A percentile compares a stretch with the other conserved stretches of the same genome.
Evolutionary conservation across 2,888 invertebrate species (phyloP).

Genomic region (Neoascia interrupta): DNA sequence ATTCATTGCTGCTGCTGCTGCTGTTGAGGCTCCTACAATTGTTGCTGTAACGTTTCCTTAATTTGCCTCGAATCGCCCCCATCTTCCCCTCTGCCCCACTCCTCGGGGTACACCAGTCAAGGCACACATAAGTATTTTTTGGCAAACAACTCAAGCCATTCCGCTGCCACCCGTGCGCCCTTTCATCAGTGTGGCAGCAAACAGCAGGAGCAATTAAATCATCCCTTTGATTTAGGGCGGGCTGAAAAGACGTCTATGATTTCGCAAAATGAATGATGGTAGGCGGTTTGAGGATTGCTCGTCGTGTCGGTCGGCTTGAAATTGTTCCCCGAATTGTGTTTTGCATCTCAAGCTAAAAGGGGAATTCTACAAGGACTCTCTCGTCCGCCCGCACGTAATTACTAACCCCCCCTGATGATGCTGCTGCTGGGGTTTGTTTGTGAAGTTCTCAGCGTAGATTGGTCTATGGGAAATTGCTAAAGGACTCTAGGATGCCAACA

Average conservation of each 20-base stretch:
- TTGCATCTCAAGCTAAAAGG: conserved; percentile 37
- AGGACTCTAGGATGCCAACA: conserved; percentile 36
- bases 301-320: conserved; percentile 2
- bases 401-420: background rate
- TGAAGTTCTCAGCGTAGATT: conserved; percentile 54
- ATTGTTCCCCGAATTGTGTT: conserved; percentile 41
- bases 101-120: background rate
- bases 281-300: conserved; percentile 54
- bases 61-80: too few relatives aligned
- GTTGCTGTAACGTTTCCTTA: conserved; percentile 45
- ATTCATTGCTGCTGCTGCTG: conserved; percentile 53
- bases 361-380: conserved; percentile 29
- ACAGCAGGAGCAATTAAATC: conserved; percentile 66
- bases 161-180: background rate
- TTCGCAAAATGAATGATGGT: conserved; percentile 59
- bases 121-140: background rate
- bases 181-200: conserved; percentile 34
- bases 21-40: conserved; percentile 53
- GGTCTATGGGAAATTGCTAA: conserved; percentile 39
- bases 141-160: conserved; percentile 23
- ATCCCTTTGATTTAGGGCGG: conserved; percentile 64
- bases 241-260: conserved; percentile 51
- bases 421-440: conserved; percentile 19
- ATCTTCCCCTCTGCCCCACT: background rate
- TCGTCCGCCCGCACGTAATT: conserved; percentile 13